Evolutionary conservation across 2,888 invertebrate genomes (phyloP), one percentile per base, ranked within the genome.

Genomic region (Exocentrus adspersus): DNA sequence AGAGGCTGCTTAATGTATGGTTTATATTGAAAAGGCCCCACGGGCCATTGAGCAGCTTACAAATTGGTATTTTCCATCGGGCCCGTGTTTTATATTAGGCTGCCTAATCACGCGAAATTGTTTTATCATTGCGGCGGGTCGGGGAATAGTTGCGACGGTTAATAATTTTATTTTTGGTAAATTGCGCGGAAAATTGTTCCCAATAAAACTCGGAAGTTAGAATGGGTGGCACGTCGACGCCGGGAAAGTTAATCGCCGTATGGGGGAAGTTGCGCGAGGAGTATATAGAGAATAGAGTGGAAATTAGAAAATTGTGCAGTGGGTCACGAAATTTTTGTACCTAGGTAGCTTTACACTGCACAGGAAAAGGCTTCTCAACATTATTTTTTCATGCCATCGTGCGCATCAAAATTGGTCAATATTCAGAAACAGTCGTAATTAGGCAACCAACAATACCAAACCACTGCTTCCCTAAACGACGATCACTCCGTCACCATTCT

Each of bases 91-190:
- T 59, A 53, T 63, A 50, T 54, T 57, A 41, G 48, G 32, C 24
- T 61, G 64, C 45, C 52, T 43, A 43, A 63, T 60, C 48, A 50
- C 12, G 50, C 58, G 57, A 53, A 61, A 56, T 63, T 61, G 60
- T 63, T 53, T 62, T 51, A 17, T 43, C 60, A 62, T 66, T 63
- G 53, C 50, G 51, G 30, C 42, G 50, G 53, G n/a, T n/a, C n/a
- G n/a, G n/a, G n/a, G 60, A 60, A 42, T 57, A 54, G 60, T 53
- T 61, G 57, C 21, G 21, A n/a, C n/a, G 50, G 60, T 42, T 66
- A 63, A 59, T 60, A 65, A 65, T 62, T 65, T 45, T 28, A 65
- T 57, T 67, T 64, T 57, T 32, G 51, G 56, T 54, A 61, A 67
- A 67, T 64, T 45, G 67, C 5, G 58, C 19, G 65, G 59, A 59